Conservation (phyloP, 2,888 invertebrate species). For the Ophioninae sp. region DNA sequence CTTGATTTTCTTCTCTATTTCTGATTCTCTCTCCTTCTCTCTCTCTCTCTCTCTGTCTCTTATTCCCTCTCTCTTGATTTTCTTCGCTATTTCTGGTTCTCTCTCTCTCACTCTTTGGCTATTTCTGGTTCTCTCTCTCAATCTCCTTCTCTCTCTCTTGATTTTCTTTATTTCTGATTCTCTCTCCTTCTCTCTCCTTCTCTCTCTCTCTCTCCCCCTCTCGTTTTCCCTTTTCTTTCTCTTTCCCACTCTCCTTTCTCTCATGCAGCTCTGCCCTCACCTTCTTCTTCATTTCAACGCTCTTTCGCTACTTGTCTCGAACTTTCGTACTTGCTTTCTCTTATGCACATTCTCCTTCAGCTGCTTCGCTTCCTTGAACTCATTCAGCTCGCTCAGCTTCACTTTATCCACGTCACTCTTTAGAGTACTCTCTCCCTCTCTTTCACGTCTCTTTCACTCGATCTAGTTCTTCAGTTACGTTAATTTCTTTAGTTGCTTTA, state of each 20-base stretch:
- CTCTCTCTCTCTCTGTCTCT: slow-evolving; percentile 38
- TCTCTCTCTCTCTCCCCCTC: slow-evolving; percentile 54
- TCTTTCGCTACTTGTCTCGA: slow-evolving; percentile 40
- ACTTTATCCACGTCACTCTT: slow-evolving; percentile 42
- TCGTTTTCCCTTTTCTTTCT: slow-evolving; percentile 32
- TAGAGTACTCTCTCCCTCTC: slow-evolving; percentile 4
- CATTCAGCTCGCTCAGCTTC: slow-evolving; percentile 46
- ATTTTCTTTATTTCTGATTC: too few species aligned
- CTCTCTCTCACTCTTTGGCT: neutral
- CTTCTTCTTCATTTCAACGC: slow-evolving; percentile 53
- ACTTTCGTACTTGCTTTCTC: slow-evolving; percentile 50
- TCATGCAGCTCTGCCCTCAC: slow-evolving; percentile 15
- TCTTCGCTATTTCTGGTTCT: slow-evolving; percentile 36
- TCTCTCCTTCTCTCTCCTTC: slow-evolving; percentile 59
- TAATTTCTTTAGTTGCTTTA: too few species aligned
- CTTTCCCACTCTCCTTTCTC: neutral
- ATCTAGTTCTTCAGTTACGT: slow-evolving; percentile 43
- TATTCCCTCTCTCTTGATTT: slow-evolving; percentile 39
- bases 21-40: too few species aligned
- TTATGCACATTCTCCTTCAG: slow-evolving; percentile 51
- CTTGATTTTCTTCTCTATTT: too few species aligned
- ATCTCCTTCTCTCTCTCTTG: slow-evolving; percentile 35
- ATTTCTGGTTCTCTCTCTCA: slow-evolving; percentile 54
- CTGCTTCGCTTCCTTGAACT: slow-evolving; percentile 43
- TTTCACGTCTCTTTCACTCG: slow-evolving; percentile 29